Evolutionary conservation across 2,113 vertebrate genomes (phyloP).

Genomic region (Sterna hirundo): DNA sequence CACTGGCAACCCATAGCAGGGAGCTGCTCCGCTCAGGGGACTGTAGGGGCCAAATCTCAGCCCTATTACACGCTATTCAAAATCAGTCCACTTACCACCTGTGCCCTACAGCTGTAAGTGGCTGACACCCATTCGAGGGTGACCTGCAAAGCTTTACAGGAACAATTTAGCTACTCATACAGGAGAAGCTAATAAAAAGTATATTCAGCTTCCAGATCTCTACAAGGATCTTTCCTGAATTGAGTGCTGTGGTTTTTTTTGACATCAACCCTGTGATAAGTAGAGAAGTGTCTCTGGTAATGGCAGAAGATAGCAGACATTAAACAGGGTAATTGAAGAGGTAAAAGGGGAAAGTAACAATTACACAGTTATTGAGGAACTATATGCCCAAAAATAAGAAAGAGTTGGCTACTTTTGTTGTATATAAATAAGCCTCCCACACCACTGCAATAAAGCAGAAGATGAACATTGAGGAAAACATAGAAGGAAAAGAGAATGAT

Average conservation of each 20-base stretch:
- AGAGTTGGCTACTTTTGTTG: neutral
- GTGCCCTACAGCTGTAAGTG: neutral
- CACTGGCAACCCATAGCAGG: neutral
- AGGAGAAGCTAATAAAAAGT: neutral
- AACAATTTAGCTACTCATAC: neutral
- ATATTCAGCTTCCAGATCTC: neutral
- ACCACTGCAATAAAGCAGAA: neutral
- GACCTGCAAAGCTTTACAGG: neutral
- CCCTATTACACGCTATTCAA: rapidly evolving
- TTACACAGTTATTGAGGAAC: neutral
- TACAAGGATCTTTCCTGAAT: neutral
- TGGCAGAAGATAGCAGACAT: neutral
- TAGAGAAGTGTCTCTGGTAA: neutral
- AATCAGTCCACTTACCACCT: neutral
- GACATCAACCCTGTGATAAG: neutral
- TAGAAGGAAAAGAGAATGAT: neutral
- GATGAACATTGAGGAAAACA: neutral
- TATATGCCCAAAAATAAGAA: neutral
- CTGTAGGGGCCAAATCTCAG: neutral
- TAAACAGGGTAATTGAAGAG: neutral
- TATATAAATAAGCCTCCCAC: neutral
- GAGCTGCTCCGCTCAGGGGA: neutral
- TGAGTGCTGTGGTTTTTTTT: neutral
- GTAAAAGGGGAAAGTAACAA: neutral
- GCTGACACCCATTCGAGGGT: neutral